phyloP scores from a whole-genome alignment of 1,140 invertebrate genomes.

The Lordiphosa collinella region DNA sequence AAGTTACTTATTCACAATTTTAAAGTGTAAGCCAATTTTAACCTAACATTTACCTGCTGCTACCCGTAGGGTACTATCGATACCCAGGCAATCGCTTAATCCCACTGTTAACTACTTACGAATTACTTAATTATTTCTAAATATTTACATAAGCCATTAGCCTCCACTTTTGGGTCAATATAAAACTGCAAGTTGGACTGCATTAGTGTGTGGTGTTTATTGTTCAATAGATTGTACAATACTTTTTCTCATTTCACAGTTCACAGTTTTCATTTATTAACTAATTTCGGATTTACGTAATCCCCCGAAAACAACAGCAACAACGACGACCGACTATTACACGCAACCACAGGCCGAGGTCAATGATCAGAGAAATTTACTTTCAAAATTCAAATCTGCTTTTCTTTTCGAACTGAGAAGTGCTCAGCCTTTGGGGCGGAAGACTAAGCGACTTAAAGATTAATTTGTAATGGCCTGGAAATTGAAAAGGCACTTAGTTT shows the following conservation, averaged over 20 bases:
- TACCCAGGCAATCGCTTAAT: too few relatives aligned
- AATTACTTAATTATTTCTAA: neutral
- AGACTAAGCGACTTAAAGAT: constrained; percentile 43
- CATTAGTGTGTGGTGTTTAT: constrained; percentile 34
- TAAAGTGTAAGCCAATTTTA: too few relatives aligned
- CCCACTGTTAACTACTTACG: too few relatives aligned
- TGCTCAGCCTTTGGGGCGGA: constrained; percentile 44
- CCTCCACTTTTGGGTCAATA: constrained; percentile 13
- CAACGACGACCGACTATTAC: constrained; percentile 52
- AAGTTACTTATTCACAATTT: too few relatives aligned
- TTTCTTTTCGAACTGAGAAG: constrained; percentile 58
- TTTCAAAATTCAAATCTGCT: constrained; percentile 60
- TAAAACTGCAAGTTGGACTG: constrained; percentile 52
- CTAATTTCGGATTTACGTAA: constrained; percentile 76
- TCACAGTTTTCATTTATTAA: constrained; percentile 76
- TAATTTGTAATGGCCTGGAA: constrained; percentile 40
- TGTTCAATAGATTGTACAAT: constrained; percentile 53
- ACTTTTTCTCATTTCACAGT: constrained; percentile 64
- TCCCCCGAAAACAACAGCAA: constrained; percentile 16
- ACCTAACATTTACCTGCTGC: too few relatives aligned
- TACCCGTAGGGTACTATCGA: too few relatives aligned
- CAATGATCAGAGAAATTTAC: constrained; percentile 77
- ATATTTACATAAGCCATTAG: constrained; percentile 31
- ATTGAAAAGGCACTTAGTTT: constrained; percentile 19
- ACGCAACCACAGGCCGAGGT: constrained; percentile 72